Percentiles rank a stretch among this genome's conserved stretches.
These are phyloP conservation scores for Aphidius ervi DNA, from an alignment of 1,140 invertebrate genomes.

Conservation along the genomic window DNA sequence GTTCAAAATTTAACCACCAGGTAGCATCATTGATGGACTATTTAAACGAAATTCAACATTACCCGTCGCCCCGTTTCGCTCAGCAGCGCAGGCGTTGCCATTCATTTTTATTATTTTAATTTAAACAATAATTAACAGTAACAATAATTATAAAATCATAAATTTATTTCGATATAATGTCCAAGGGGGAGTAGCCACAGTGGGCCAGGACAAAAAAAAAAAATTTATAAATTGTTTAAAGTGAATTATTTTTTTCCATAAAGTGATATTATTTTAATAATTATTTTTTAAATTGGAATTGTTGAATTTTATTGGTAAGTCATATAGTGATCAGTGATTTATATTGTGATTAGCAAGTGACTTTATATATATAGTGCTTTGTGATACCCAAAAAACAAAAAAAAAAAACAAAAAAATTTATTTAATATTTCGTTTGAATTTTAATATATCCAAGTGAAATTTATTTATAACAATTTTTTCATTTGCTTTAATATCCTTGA, in stretches of 20 bases:
- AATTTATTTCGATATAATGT: slow-evolving; percentile 3
- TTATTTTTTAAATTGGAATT: background rate
- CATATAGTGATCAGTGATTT: slow-evolving; percentile 8
- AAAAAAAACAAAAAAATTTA: background rate
- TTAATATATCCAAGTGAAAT: background rate
- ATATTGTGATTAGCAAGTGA: slow-evolving; percentile 10
- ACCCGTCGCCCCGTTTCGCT: slow-evolving; percentile 51
- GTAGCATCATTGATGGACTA: slow-evolving; percentile 47
- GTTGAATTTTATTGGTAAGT: slow-evolving; percentile 8
- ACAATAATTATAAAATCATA: background rate
- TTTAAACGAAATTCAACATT: slow-evolving; percentile 49
- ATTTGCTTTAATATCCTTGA: slow-evolving; percentile 15
- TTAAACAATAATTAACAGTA: slow-evolving; percentile 7
- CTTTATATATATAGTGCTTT: too few relatives aligned
- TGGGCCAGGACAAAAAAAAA: too few relatives aligned
- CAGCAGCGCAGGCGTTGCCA: slow-evolving; percentile 51
- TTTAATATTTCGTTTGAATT: background rate
- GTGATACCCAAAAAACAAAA: background rate
- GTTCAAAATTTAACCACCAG: slow-evolving; percentile 42
- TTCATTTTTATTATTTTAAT: slow-evolving; percentile 20
- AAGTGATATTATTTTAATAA: too few relatives aligned
- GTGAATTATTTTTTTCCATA: too few relatives aligned
- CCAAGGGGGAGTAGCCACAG: background rate
- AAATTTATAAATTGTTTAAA: too few relatives aligned
- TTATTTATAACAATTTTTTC: background rate